phyloP scores from a whole-genome alignment of 2,888 invertebrate species.

The Smittia aterrima region DNA sequence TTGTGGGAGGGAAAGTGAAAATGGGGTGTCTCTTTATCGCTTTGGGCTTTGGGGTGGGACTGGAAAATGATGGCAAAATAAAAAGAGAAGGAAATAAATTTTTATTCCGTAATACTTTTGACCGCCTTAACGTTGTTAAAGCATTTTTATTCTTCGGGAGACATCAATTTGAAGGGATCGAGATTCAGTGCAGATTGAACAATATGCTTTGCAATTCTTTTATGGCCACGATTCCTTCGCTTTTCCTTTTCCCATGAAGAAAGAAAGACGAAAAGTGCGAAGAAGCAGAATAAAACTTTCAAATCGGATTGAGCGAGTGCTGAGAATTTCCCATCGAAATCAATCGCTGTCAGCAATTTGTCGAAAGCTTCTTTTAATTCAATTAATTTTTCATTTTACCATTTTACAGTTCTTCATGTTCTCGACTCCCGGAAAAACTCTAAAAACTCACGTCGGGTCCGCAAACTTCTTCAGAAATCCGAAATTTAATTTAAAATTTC shows the following conservation, averaged over 20 bases:
- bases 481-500: conserved; percentile 32
- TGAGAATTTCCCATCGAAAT: conserved; percentile 31
- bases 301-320: background rate
- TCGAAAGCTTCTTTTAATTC: conserved; percentile 23
- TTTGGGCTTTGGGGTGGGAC: background rate
- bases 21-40: conserved; percentile 28
- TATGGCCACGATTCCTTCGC: too few relatives aligned
- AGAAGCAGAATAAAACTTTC: conserved; percentile 1
- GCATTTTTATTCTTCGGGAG: conserved; percentile 12
- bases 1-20: background rate
- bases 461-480: too few relatives aligned
- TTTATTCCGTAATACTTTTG: conserved; percentile 39
- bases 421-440: background rate
- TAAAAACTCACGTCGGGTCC: too few relatives aligned
- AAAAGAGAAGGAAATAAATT: conserved; percentile 35
- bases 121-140: conserved; percentile 41
- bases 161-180: conserved; percentile 25
- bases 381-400: too few relatives aligned
- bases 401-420: background rate
- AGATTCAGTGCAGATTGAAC: background rate
- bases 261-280: background rate
- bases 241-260: background rate
- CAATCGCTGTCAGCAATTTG: conserved; percentile 24
- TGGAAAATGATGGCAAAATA: background rate
- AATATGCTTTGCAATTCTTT: conserved; percentile 11